Percentiles rank a stretch among this genome's conserved stretches.
phyloP scores from a whole-genome alignment of 2,797 vertebrate genomes.

The Kryptolebias ocellatus region DNA sequence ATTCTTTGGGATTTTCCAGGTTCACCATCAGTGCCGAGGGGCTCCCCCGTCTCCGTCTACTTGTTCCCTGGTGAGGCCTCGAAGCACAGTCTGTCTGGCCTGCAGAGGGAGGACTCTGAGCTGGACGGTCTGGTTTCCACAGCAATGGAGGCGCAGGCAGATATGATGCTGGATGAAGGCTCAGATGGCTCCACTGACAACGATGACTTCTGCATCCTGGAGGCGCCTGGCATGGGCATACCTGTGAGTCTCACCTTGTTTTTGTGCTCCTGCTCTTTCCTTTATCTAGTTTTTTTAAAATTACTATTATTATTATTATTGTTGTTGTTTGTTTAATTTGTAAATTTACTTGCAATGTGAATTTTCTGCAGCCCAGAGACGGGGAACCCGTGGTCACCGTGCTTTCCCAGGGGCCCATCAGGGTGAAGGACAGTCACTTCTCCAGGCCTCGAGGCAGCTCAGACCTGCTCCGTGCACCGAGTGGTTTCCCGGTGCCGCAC shows the following conservation, averaged over 20 bases:
- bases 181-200: slow-evolving; percentile 87
- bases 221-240: slow-evolving; percentile 92
- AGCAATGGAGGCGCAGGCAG: slow-evolving; percentile 76
- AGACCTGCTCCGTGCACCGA: slow-evolving; percentile 88
- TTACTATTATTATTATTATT: not conserved
- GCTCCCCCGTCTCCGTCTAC: slow-evolving; percentile 89
- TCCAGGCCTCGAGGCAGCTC: slow-evolving; percentile 89
- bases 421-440: slow-evolving; percentile 88
- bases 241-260: slow-evolving; percentile 77
- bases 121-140: slow-evolving; percentile 71
- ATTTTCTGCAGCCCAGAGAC: slow-evolving; percentile 83
- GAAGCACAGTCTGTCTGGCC: slow-evolving; percentile 55
- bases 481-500: slow-evolving; percentile 88
- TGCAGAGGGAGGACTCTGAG: slow-evolving; percentile 68
- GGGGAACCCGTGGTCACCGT: slow-evolving; percentile 90
- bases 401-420: slow-evolving; percentile 81
- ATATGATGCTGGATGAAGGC: slow-evolving; percentile 80
- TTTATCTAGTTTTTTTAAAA: not conserved
- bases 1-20: slow-evolving; percentile 54
- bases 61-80: slow-evolving; percentile 89
- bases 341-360: not conserved
- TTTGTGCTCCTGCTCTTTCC: not conserved
- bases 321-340: not conserved
- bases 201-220: slow-evolving; percentile 94
- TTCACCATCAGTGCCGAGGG: slow-evolving; percentile 75